Percentiles rank a stretch among this genome's conserved stretches.
Conservation (phyloP, 2,113 vertebrate species). For the Clarias gariepinus region DNA sequence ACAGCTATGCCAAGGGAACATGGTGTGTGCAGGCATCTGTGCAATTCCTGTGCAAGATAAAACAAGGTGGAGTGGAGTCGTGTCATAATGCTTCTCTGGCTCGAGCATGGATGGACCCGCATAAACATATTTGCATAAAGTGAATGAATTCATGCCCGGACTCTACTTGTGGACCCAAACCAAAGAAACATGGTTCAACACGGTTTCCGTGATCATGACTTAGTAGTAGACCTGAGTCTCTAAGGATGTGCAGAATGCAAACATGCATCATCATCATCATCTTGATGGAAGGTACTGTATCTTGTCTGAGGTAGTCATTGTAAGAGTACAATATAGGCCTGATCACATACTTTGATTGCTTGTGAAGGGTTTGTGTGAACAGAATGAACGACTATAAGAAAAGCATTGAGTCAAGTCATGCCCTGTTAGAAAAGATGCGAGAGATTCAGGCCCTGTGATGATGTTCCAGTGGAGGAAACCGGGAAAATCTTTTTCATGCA, state of each 20-base stretch:
- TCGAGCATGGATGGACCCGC: not conserved
- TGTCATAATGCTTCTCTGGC: not conserved
- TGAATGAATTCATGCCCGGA: not conserved
- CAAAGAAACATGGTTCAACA: constrained; percentile 55
- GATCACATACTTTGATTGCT: not conserved
- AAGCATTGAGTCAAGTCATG: not conserved
- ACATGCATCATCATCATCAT: too few species aligned
- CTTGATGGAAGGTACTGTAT: not conserved
- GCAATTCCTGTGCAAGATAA: constrained; percentile 21
- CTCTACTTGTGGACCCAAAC: not conserved
- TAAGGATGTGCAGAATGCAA: constrained; percentile 42
- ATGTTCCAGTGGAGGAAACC: not conserved
- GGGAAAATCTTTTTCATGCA: not conserved
- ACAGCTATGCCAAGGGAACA: not conserved
- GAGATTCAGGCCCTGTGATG: constrained; percentile 6
- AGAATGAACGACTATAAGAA: not conserved
- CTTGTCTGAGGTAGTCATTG: not conserved
- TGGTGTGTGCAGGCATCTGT: constrained; percentile 8
- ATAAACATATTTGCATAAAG: not conserved
- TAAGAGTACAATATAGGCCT: not conserved
- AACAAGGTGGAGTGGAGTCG: constrained; percentile 1
- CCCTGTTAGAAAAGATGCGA: not conserved
- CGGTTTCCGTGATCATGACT: constrained; percentile 56
- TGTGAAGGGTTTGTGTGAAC: not conserved
- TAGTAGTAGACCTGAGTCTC: not conserved